Evolutionary conservation across 2,888 invertebrate genomes (phyloP).

Genomic region (Cryptosula pallasiana): DNA sequence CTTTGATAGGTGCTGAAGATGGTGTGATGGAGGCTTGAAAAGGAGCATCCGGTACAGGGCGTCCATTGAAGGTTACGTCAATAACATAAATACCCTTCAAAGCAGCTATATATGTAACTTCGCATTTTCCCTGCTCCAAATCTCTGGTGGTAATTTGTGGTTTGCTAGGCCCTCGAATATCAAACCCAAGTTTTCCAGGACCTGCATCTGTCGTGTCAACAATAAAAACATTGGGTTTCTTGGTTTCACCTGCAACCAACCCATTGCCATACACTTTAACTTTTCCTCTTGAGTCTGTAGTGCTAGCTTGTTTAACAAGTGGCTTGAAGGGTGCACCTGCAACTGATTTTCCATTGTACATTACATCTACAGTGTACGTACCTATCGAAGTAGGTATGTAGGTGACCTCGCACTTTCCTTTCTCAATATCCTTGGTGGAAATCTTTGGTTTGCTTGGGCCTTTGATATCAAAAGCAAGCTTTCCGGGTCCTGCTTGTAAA

Average conservation of each 20-base stretch:
- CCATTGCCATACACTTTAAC: not conserved
- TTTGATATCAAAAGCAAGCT: not conserved
- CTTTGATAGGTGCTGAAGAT: not conserved
- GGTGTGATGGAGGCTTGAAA: conserved; percentile 31
- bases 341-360: conserved; percentile 76
- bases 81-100: conserved; percentile 50
- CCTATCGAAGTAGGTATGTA: conserved; percentile 62
- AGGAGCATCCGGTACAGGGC: conserved; percentile 48
- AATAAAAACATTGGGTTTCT: conserved; percentile 81
- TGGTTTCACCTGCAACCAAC: conserved; percentile 75
- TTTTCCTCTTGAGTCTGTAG: not conserved
- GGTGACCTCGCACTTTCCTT: conserved; percentile 70
- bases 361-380: conserved; percentile 75
- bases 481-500: conserved; percentile 63
- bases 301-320: not conserved
- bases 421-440: not conserved
- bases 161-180: conserved; percentile 45
- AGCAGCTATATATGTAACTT: conserved; percentile 49
- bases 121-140: conserved; percentile 51
- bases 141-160: conserved; percentile 51
- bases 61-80: conserved; percentile 50
- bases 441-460: conserved; percentile 6
- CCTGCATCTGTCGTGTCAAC: conserved; percentile 95
- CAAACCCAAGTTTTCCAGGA: conserved; percentile 47
- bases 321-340: conserved; percentile 65